A percentile compares a stretch with the other conserved stretches of the same genome.
Conservation (phyloP, 1,140 invertebrate species). For the Venturia canescens region DNA sequence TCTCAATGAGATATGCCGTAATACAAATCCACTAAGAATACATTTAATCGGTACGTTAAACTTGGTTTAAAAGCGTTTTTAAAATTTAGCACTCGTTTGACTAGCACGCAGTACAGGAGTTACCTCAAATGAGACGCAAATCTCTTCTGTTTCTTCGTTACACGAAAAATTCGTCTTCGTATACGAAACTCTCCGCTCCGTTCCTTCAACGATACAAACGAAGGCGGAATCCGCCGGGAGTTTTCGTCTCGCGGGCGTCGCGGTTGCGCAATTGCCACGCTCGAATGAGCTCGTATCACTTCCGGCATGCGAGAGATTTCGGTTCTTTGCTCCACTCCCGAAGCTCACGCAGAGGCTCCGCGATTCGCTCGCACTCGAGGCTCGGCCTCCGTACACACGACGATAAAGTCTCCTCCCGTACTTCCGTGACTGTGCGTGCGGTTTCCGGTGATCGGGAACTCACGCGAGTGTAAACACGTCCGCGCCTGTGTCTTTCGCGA, state of each 20-base stretch:
- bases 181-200: background rate
- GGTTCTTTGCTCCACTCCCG: background rate
- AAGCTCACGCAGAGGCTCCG: background rate
- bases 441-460: slow-evolving; percentile 63
- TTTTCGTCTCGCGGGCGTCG: background rate
- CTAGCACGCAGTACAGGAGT: no score
- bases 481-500: background rate
- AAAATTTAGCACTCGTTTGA: no score
- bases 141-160: no score
- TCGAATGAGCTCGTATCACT: background rate
- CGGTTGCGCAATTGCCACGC: background rate
- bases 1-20: no score
- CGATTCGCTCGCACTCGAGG: background rate
- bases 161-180: background rate
- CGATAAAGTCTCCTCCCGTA: no score
- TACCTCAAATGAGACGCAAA: no score
- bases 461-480: slow-evolving; percentile 6
- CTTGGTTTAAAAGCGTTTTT: no score
- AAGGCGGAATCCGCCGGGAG: background rate
- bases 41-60: no score
- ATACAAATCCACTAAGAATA: no score
- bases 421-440: slow-evolving; percentile 68
- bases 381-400: background rate
- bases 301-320: slow-evolving; percentile 16
- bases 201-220: background rate